Percentiles rank a stretch among this genome's conserved stretches.
Evolutionary conservation across 2,888 invertebrate species (phyloP).

Genomic region (Arenicola marina): DNA sequence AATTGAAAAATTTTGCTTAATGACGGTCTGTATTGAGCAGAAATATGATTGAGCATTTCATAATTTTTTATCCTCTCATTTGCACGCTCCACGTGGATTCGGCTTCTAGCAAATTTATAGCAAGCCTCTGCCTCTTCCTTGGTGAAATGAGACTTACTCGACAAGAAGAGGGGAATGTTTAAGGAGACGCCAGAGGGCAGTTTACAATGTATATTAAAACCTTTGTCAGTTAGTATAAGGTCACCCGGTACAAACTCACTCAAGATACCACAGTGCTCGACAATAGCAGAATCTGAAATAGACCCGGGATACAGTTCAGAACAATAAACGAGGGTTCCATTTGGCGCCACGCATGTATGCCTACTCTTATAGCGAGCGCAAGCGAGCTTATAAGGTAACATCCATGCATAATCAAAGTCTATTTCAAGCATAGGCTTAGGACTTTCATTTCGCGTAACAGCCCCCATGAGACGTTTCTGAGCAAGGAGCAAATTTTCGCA

Average conservation of each 20-base stretch:
- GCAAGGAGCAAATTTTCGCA: too few relatives aligned
- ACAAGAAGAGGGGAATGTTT: constrained; percentile 3
- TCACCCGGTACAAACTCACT: constrained; percentile 1
- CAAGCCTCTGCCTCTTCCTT: not conserved
- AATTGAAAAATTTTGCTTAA: too few relatives aligned
- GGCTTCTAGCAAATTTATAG: constrained; percentile 6
- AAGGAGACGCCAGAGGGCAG: not conserved
- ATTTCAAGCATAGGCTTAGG: too few relatives aligned
- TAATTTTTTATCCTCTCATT: too few relatives aligned
- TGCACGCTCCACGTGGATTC: constrained; percentile 9
- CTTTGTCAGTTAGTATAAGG: constrained; percentile 10
- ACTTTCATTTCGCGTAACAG: too few relatives aligned
- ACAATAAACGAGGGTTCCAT: not conserved
- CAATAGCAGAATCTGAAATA: not conserved
- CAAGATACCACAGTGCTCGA: constrained; percentile 5
- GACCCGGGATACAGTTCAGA: not conserved
- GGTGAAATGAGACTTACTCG: constrained; percentile 5
- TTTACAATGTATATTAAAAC: not conserved
- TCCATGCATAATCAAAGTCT: too few relatives aligned
- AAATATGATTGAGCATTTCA: too few relatives aligned
- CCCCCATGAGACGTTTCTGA: too few relatives aligned
- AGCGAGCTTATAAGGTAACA: too few relatives aligned
- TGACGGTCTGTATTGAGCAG: too few relatives aligned
- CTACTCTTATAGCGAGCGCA: not conserved
- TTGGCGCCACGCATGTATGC: not conserved